Base-by-base conservation (phyloP, 2,797 vertebrate species). In the Ctenochaetus hawaiiensis region DNA sequence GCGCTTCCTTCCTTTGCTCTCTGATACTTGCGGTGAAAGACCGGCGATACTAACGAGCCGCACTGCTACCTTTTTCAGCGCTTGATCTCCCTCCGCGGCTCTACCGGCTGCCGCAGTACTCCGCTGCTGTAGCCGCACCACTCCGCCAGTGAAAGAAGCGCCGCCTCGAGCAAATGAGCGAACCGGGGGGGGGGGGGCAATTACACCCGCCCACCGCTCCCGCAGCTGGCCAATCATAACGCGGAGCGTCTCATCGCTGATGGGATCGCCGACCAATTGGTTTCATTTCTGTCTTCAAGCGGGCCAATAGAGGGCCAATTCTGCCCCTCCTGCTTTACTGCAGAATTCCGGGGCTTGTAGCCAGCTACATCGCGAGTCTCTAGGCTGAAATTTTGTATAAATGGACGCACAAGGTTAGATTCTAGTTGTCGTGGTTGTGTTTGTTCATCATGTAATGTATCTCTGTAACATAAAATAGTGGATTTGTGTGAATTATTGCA, bases 291-390 rank as follows among this genome's bases (percentile, higher is more conserved):
- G 26, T 8, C 12, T 54, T 10, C 4, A 0, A 14, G 52, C 41
- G 43, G 76, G 54, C 94, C 92, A 95, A 94, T 94, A 43, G 85
- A 11, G 80, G 14, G 18, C 30, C 17, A 49, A 30, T 17, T 39
- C 79, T 80, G 92, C 93, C 87, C 92, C 94, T 91, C 93, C 94
- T 88, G 86, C 80, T 87, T 92, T 92, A 94, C 93, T 94, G 94
- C 94, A 94, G 94, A 93, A 88, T 84, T 91, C 90, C 85, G 73
- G 89, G 87, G 84, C 87, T 90, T 71, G 76, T 84, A 79, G 78
- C 86, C 82, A 87, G 81, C 83, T 85, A 79, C 89, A 67, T 81
- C 91, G 83, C 70, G 82, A 87, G 71, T 86, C 67, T 89, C 84
- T 90, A 87, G 76, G 76, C 90, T 85, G 87, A 87, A 26, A 75